A percentile compares a stretch with the other conserved stretches of the same genome.
These are phyloP conservation scores for Neoaliturus tenellus DNA, from an alignment of 2,888 invertebrate species.

Conservation along the genomic window DNA sequence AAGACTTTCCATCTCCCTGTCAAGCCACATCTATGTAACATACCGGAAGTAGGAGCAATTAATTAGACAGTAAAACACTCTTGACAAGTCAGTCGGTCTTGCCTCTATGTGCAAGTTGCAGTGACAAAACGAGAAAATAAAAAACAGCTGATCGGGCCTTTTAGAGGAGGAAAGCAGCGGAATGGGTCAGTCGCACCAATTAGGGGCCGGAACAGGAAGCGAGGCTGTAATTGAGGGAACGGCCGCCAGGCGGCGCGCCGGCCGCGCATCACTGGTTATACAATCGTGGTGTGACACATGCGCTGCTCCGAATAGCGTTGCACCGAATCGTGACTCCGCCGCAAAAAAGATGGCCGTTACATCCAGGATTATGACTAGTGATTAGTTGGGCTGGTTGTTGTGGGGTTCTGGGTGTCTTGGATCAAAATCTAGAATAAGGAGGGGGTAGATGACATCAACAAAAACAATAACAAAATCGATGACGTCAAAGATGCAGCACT, in stretches of 20 bases:
- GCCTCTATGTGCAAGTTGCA: background rate
- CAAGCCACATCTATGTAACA: too few species aligned
- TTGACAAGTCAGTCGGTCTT: background rate
- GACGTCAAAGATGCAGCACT: too few species aligned
- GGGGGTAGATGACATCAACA: too few species aligned
- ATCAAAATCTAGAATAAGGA: too few species aligned
- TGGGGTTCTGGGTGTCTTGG: too few species aligned
- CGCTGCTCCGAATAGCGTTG: background rate
- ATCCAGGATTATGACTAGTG: too few species aligned
- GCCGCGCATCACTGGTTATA: slow-evolving; percentile 32
- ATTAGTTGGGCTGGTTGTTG: too few species aligned
- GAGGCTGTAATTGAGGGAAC: background rate
- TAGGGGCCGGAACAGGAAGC: slow-evolving; percentile 14
- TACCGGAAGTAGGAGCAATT: background rate
- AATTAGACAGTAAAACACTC: slow-evolving; percentile 11
- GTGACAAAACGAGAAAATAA: background rate
- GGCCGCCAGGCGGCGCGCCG: background rate
- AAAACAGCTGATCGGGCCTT: slow-evolving; percentile 23
- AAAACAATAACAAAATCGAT: too few species aligned
- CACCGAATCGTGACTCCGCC: background rate
- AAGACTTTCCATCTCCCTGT: too few species aligned
- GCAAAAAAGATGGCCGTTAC: background rate
- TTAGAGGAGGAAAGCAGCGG: slow-evolving; percentile 5
- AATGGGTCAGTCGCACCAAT: slow-evolving; percentile 29
- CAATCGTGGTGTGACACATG: background rate